phyloP scores from a whole-genome alignment of 2,797 vertebrate genomes.

The Hafferia zeledoni region DNA sequence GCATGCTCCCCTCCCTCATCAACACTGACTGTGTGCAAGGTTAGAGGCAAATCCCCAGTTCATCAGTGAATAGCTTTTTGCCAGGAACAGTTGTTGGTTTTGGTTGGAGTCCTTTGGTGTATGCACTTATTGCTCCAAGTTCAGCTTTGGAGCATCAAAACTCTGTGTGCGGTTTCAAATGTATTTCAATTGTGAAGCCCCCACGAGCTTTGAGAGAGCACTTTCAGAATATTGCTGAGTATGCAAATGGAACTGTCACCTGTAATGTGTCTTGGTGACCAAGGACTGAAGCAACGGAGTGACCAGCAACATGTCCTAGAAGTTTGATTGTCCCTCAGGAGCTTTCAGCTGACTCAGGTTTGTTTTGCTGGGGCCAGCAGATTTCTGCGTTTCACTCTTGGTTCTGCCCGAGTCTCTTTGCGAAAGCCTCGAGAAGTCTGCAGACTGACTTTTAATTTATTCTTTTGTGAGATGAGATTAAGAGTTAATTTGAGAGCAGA shows the following conservation, averaged over 20 bases:
- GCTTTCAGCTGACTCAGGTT: background rate
- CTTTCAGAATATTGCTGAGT: background rate
- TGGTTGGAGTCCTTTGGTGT: background rate
- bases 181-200: background rate
- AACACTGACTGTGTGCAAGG: background rate
- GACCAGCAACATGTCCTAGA: background rate
- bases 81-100: background rate
- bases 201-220: background rate
- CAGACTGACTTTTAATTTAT: background rate
- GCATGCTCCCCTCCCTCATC: constrained; percentile 37
- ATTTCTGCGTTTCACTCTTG: background rate
- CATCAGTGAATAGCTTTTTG: background rate
- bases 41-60: background rate
- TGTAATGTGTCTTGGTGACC: background rate
- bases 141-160: background rate
- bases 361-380: background rate
- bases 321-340: background rate
- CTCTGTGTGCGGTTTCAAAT: background rate
- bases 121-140: background rate
- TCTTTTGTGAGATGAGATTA: background rate
- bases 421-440: rapidly evolving
- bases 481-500: background rate
- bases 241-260: background rate
- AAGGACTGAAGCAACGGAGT: background rate
- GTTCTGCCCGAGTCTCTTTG: background rate